Evolutionary conservation across 1,140 invertebrate genomes (phyloP), one percentile per base, ranked within the genome.

Genomic region (Delia radicum): DNA sequence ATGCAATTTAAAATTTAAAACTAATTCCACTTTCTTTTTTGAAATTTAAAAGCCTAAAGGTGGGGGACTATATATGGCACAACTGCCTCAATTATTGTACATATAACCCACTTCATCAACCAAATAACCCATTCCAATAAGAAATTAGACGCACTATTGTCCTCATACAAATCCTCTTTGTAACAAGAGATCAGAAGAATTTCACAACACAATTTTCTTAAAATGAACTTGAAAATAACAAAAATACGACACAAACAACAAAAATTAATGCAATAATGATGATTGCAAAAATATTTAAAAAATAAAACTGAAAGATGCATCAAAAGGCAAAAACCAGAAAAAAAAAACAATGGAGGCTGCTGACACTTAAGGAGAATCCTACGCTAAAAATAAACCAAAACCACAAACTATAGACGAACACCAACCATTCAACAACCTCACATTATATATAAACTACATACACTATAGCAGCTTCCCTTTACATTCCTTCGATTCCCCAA

Each of bases 141-240:
- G 67, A 74, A 65, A 61, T 85, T 85, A 85, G 83, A 85, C 83
- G 83, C 83, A 85, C 83, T 85, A 85, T 85, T 85, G 83, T 85
- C 83, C 83, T 85, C 83, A 67, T 85, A 80, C 62, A 85, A 85
- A 83, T 85, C 83, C 83, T 85, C 81, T 82, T 83, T 82, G 81
- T 82, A 85, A 81, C 83, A 85, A 85, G 83, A 76, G 81, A 81
- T 76, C 83, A 85, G 83, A 74, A 5, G 15, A 85, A 85, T 31
- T 8, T 42, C 55, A 26, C 27, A 61, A 42, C 18, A 71, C 15
- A 48, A 48, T 48, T n/a, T 48, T 48, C 18, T n/a, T 33, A n/a
- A 26, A 65, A 13, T 27, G 63, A 27, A 65, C 26, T 65, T 31
- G 63, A 65, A 65, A 65, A n/a, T 26, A 26, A 65, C 26, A 65